Base-by-base conservation (phyloP, 2,888 invertebrate species). In the Lomographa bimaculata region DNA sequence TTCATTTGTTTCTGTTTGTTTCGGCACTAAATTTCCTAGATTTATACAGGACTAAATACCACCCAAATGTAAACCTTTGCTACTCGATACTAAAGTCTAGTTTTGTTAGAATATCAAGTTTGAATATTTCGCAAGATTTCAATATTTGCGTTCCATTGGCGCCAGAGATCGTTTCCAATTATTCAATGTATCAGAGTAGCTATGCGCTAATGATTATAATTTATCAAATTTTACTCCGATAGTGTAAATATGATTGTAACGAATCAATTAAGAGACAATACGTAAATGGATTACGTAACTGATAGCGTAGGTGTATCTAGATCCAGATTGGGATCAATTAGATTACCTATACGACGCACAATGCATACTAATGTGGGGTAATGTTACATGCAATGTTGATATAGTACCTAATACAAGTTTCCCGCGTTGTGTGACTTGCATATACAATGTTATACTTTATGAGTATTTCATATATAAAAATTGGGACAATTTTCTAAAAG, bases 141-240 rank as follows among this genome's bases (percentile, higher is more conserved):
- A 23, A 10, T 21, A 11, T 23, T 27, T 10, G 19, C 5, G 10
- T 28, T 25, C 16, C 2, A 24, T 21, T 23, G 42, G 42, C 42
- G 42, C 42, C 42, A 36, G 24, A 21, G 9, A 7, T 32, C 9
- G 21, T 6, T n/a, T 12, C 11, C 16, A 18, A 42, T 42, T 32
- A 42, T 36, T 43, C 32, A 37, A 30, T 21, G 12, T 27, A 43
- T 24, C 11, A 9, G 23, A 35, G 24, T 20, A 34, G 25, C 27
- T 27, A 41, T 35, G 34, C 40, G 41, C 32, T 43, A 43, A 43
- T 43, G 32, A 36, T 36, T 27, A 32, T 37, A 43, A 37, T 43
- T 32, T 37, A 43, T 37, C 36, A 37, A 27, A 32, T 8, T 25
- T 29, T 8, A 21, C 25, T 19, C 16, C 36, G 36, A 36, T 36